Base-by-base conservation (phyloP, 2,797 vertebrate species). In the Sebastolobus alascanus region DNA sequence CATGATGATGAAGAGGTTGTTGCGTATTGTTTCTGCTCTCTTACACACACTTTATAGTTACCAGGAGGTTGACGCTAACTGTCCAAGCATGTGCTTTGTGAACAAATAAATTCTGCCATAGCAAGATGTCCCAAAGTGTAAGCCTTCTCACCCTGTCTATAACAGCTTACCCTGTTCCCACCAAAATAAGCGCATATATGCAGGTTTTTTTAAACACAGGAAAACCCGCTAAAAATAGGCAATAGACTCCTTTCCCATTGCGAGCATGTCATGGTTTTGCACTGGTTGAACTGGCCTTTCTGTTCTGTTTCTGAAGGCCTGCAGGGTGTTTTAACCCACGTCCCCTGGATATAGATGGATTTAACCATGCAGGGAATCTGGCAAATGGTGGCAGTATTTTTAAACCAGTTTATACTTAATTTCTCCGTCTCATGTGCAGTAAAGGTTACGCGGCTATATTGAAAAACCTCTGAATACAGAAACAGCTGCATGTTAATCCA, bases 401-500 rank as follows among this genome's bases (percentile, higher is more conserved):
- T 4, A 14, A 64, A 29, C 5, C 29, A 60, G 22, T 43, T 82
- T 75, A 55, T 60, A 4, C 27, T 75, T 43, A 5, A 59, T 65
- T 12, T 29, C 64, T 68, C 35, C 33, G 50, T 37, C 52, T 67
- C 35, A 18, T 80, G 75, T 58, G 6, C 11, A 13, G 54, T 33
- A 46, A 76, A 77, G 13, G 29, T 40, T 68, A 1, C 8, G 1
- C 10, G 6, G 31, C 12, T n/a, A n/a, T 37, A 46, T 64, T 79
- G 67, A n/a, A 66, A 78, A 61, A 2, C n/a, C 50, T 61, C 22
- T 70, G 54, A 67, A 71, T 73, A 69, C 37, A 75, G 79, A 38
- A 59, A 35, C 66, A 68, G 37, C 68, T 58, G 29, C 64, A 55
- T 46, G 55, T 37, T 59, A 43, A 75, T 40, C 13, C 37, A 25